Percentiles rank a stretch among this genome's conserved stretches.
These are phyloP conservation scores for Lethrus apterus DNA, from an alignment of 1,140 invertebrate genomes.

Conservation along the genomic window DNA sequence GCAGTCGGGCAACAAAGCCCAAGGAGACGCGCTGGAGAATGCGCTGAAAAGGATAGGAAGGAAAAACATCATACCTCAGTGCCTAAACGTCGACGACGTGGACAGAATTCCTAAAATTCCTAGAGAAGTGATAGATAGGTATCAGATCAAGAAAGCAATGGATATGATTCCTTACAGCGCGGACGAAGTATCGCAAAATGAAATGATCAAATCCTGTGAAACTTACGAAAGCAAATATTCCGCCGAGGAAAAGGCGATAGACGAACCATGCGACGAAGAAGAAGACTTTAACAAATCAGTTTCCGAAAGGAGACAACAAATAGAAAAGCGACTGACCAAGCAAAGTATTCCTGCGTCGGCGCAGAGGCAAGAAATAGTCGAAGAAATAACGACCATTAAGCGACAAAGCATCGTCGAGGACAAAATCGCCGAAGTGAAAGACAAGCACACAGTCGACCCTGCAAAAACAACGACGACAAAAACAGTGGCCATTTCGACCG, in stretches of 20 bases:
- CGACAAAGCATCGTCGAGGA: slow-evolving; percentile 54
- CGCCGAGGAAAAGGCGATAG: slow-evolving; percentile 61
- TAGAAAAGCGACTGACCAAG: slow-evolving; percentile 59
- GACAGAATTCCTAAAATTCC: slow-evolving; percentile 22
- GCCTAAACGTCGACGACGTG: slow-evolving; percentile 70
- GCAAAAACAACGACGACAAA: slow-evolving; percentile 25
- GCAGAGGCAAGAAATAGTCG: slow-evolving; percentile 58
- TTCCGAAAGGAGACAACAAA: slow-evolving; percentile 60
- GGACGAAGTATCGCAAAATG: background rate
- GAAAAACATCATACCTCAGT: slow-evolving; percentile 90
- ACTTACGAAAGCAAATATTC: slow-evolving; percentile 52
- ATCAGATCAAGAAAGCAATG: background rate
- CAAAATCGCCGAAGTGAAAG: slow-evolving; percentile 49
- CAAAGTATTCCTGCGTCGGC: slow-evolving; percentile 58
- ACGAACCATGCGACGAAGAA: slow-evolving; percentile 56
- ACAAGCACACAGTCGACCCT: slow-evolving; percentile 42
- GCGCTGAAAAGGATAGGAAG: slow-evolving; percentile 81
- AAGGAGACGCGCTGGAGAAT: slow-evolving; percentile 73
- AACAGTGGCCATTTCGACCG: slow-evolving; percentile 26
- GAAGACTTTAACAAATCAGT: slow-evolving; percentile 58
- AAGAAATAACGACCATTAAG: slow-evolving; percentile 62
- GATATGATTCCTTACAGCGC: too few species aligned
- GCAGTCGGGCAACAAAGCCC: slow-evolving; percentile 63
- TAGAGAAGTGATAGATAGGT: background rate
- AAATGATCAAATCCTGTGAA: slow-evolving; percentile 41